phyloP scores from a whole-genome alignment of 2,888 invertebrate species.

The Cerceris ruficornis region DNA sequence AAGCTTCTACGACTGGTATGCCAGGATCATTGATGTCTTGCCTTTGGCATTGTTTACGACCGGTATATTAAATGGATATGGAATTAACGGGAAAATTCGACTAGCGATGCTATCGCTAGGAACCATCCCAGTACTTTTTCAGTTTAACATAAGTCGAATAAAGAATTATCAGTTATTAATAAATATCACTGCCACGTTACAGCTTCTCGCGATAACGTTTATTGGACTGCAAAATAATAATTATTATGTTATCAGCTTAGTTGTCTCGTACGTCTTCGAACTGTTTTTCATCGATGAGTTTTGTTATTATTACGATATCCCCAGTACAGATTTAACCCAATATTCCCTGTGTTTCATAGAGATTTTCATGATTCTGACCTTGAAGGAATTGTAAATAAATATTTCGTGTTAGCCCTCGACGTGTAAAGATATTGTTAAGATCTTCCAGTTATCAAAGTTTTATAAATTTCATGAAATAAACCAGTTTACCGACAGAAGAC shows the following conservation, averaged over 20 bases:
- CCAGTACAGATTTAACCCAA: conserved; percentile 76
- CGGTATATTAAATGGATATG: conserved; percentile 74
- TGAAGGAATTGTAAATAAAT: conserved; percentile 70
- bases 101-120: conserved; percentile 71
- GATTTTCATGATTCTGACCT: conserved; percentile 73
- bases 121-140: conserved; percentile 71
- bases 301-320: conserved; percentile 77
- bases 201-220: conserved; percentile 57
- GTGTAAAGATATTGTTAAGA: neutral
- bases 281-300: conserved; percentile 77
- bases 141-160: conserved; percentile 66
- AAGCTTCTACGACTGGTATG: conserved; percentile 75
- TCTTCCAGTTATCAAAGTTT: conserved; percentile 28
- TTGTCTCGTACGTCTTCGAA: conserved; percentile 72
- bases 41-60: conserved; percentile 77
- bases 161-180: conserved; percentile 66
- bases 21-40: conserved; percentile 73
- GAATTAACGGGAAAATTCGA: conserved; percentile 69
- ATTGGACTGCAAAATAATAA: conserved; percentile 71
- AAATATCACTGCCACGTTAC: conserved; percentile 66
- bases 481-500: neutral
- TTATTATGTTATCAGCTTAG: conserved; percentile 74
- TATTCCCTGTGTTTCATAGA: conserved; percentile 77
- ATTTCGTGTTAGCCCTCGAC: neutral
- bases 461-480: conserved; percentile 40